Percentiles rank a stretch among this genome's conserved stretches.
phyloP scores from a whole-genome alignment of 1,140 invertebrate genomes.

The Calosoma granatense region DNA sequence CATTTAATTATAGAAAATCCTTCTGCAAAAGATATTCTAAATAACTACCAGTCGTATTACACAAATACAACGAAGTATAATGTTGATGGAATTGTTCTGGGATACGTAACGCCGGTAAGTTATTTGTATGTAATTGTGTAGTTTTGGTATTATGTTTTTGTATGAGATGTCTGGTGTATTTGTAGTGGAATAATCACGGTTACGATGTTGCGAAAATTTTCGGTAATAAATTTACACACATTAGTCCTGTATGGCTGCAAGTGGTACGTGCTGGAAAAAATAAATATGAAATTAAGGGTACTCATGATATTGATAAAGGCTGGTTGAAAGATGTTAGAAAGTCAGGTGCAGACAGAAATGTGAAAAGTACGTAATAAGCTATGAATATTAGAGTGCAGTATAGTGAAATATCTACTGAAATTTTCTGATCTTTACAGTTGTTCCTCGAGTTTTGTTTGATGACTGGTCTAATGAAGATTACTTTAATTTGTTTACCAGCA shows the following conservation, averaged over 20 bases:
- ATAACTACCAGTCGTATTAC: constrained; percentile 62
- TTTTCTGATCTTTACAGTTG: constrained; percentile 51
- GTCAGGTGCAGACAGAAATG: constrained; percentile 34
- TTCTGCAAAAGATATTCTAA: constrained; percentile 60
- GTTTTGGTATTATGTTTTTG: too few relatives aligned
- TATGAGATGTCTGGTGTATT: too few relatives aligned
- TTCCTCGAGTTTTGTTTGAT: constrained; percentile 81
- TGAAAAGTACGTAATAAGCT: constrained; percentile 34
- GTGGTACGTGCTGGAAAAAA: constrained; percentile 50
- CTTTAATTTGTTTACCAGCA: constrained; percentile 47
- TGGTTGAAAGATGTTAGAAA: constrained; percentile 65
- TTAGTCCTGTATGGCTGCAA: constrained; percentile 93
- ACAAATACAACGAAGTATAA: constrained; percentile 52
- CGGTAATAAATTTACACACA: constrained; percentile 77
- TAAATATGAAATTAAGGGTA: constrained; percentile 53
- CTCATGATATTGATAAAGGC: constrained; percentile 71
- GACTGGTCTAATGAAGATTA: constrained; percentile 65
- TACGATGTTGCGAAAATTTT: constrained; percentile 89
- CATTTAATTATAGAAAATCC: constrained; percentile 55
- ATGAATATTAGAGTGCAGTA: background rate
- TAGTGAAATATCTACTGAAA: too few relatives aligned
- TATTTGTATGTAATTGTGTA: constrained; percentile 3
- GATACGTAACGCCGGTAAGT: constrained; percentile 84
- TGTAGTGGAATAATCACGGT: constrained; percentile 91
- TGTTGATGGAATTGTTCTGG: constrained; percentile 64